Evolutionary conservation across 2,888 invertebrate genomes (phyloP), one percentile per base, ranked within the genome.

Genomic region (Drosophila prolongata): DNA sequence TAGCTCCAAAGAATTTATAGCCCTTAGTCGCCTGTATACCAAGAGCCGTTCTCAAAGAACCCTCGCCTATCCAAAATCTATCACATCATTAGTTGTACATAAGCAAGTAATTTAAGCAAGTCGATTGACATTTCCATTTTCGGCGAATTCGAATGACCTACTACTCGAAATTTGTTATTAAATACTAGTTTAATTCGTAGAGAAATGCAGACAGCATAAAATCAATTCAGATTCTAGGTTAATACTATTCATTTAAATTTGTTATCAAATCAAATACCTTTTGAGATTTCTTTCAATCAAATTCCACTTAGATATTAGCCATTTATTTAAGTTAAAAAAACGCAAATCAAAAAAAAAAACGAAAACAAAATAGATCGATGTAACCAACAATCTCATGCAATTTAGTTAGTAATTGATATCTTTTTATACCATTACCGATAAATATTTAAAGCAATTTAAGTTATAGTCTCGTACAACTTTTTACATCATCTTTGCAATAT

Each of bases 1-100:
- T 49, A 80, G 75, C 80, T 89, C 86, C 86, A 89, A 86, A 86
- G 89, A 89, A 87, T 69, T 73, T 76, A 73, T 68, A 66, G 71
- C 53, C 56, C 34, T 55, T 43, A 59, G 59, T 59, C 55, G 55
- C 30, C 24, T 30, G 58, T 67, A 46, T 50, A 56, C 60, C 65
- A 73, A 46, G 47, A 64, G 70, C 19, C 30, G 79, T 84, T 89
- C 83, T 83, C 37, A 57, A 83, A 83, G 83, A 86, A 71, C 88
- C 56, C 19, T 44, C 53, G 40, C 19, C 34, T 10, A 35, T 19
- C 35, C 10, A 50, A 38, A 42, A 2, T 37, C 53, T 40, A 58
- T 24, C 19, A 30, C 44, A 55, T 55, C 19, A 44, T 38, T 70
- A 44, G 47, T 54, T 84, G 81, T 81, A 87, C 14, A 81, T 87